Evolutionary conservation across 2,797 vertebrate species (phyloP).

Genomic region (Sebastes ruberrimus): DNA sequence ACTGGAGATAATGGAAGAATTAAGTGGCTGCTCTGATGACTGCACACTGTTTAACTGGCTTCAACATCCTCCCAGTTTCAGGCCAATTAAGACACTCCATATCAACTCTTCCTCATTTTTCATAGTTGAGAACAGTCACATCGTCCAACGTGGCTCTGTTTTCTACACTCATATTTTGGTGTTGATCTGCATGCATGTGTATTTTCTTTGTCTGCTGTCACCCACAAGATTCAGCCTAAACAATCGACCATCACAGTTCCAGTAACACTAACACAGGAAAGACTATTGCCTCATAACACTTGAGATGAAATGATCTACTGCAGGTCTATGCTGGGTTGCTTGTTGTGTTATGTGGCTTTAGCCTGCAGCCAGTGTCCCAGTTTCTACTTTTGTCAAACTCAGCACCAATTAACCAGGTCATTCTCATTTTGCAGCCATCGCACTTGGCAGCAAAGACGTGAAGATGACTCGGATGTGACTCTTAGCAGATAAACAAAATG

Average conservation of each 20-base stretch:
- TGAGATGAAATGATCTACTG: not conserved
- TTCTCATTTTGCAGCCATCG: not conserved
- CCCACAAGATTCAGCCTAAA: not conserved
- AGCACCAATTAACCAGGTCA: not conserved
- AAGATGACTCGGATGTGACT: not conserved
- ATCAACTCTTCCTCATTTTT: not conserved
- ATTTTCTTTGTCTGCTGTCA: not conserved
- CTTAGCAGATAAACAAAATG: not conserved
- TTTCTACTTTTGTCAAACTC: not conserved
- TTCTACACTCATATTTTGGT: not conserved
- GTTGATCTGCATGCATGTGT: not conserved
- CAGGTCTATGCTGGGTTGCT: not conserved
- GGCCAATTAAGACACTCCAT: not conserved
- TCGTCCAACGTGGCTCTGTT: not conserved
- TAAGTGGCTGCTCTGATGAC: slow-evolving; percentile 62
- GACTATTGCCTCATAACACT: not conserved
- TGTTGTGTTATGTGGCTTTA: not conserved
- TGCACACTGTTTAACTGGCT: slow-evolving; percentile 37
- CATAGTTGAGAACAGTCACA: not conserved
- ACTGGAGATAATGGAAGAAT: slow-evolving; percentile 65
- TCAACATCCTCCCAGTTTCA: slow-evolving; percentile 12
- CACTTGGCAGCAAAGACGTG: not conserved
- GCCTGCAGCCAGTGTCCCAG: not conserved
- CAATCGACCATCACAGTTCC: not conserved
- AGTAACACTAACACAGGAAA: not conserved